Evolutionary conservation across 2,797 vertebrate genomes (phyloP).

Genomic region (Taenioides sp.): DNA sequence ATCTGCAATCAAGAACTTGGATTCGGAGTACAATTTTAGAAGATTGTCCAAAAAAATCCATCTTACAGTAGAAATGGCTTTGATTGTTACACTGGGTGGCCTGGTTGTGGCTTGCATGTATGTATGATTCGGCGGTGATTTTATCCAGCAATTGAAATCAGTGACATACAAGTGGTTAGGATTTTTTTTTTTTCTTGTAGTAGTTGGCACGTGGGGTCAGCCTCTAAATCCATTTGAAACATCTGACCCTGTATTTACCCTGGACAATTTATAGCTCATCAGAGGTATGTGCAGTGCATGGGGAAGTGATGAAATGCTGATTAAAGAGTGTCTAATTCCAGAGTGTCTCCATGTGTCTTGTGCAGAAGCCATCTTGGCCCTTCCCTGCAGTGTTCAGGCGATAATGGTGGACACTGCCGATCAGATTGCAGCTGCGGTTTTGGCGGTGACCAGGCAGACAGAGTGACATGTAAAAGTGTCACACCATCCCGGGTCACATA

Average conservation of each 20-base stretch:
- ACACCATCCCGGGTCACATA: slow-evolving; percentile 37
- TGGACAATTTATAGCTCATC: slow-evolving; percentile 22
- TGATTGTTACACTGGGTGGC: slow-evolving; percentile 87
- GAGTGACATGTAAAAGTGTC: slow-evolving; percentile 44
- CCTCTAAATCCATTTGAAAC: slow-evolving; percentile 1
- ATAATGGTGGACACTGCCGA: slow-evolving; percentile 40
- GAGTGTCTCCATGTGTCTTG: slow-evolving; percentile 22
- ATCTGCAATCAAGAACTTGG: background rate
- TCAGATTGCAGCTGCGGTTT: slow-evolving; percentile 40
- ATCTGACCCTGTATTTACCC: slow-evolving; percentile 19
- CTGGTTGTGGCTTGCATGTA: slow-evolving; percentile 57
- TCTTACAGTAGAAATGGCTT: slow-evolving; percentile 75
- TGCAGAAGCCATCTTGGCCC: slow-evolving; percentile 26
- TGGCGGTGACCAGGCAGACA: slow-evolving; percentile 33
- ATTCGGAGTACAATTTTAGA: slow-evolving; percentile 30
- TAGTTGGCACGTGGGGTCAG: slow-evolving; percentile 16
- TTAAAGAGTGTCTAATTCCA: slow-evolving; percentile 48
- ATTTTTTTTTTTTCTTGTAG: slow-evolving; percentile 61
- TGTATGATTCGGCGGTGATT: slow-evolving; percentile 88
- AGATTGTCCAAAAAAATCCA: slow-evolving; percentile 9
- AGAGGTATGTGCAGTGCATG: slow-evolving; percentile 14
- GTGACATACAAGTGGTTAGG: slow-evolving; percentile 81
- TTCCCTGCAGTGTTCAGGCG: slow-evolving; percentile 23
- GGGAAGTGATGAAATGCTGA: slow-evolving; percentile 66
- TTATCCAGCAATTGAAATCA: slow-evolving; percentile 87